These are phyloP conservation scores for Diadegma fenestrale DNA, from an alignment of 2,888 invertebrate species.

Conservation along the genomic window DNA sequence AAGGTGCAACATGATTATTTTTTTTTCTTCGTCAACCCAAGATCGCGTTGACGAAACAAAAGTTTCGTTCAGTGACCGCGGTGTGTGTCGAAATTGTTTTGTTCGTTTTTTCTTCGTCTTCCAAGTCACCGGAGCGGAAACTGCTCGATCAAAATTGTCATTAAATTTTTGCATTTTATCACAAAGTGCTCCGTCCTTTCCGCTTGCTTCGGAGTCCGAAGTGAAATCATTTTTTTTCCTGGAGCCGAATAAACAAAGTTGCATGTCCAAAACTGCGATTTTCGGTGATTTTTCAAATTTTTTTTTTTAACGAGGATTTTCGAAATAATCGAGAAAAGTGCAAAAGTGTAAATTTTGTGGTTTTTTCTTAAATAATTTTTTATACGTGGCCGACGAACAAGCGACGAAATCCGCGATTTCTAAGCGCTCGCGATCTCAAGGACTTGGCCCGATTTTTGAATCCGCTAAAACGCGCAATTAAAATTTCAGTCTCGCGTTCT, in stretches of 20 bases:
- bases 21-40: slow-evolving; percentile 8
- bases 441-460: neutral
- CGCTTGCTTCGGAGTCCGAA: neutral
- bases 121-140: neutral
- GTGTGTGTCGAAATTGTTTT: slow-evolving; percentile 16
- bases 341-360: neutral
- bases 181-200: slow-evolving; percentile 13
- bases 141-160: slow-evolving; percentile 14
- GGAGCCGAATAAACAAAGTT: neutral
- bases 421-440: neutral
- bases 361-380: neutral
- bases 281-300: neutral
- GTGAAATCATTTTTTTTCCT: neutral
- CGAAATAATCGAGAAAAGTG: neutral
- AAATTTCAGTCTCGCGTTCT: neutral
- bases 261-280: neutral
- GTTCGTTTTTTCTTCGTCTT: neutral
- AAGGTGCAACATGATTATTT: slow-evolving; percentile 11
- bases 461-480: neutral
- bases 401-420: neutral
- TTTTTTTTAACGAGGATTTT: slow-evolving; percentile 4
- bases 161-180: neutral
- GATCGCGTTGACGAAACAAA: neutral
- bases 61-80: slow-evolving; percentile 22
- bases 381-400: neutral